A percentile compares a stretch with the other conserved stretches of the same genome.
These are phyloP conservation scores for Characodon lateralis DNA, from an alignment of 2,797 vertebrate genomes.

Conservation along the genomic window DNA sequence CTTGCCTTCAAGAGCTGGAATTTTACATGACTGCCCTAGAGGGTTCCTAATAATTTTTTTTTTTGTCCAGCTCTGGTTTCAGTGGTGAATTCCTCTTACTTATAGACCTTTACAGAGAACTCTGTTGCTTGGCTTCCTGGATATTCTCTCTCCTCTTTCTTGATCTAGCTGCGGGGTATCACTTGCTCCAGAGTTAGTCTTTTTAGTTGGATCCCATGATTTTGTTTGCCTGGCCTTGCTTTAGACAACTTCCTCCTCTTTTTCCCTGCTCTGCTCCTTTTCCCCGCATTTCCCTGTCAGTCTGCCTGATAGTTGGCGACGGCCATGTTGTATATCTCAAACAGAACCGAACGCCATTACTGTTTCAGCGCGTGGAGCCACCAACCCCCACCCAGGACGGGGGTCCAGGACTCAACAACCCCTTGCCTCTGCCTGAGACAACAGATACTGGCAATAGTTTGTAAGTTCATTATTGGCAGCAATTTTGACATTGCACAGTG, in stretches of 20 bases:
- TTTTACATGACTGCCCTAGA: neutral
- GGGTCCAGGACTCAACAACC: slow-evolving; percentile 80
- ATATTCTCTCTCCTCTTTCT: slow-evolving; percentile 49
- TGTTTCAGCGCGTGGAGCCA: slow-evolving; percentile 97
- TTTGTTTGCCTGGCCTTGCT: slow-evolving; percentile 48
- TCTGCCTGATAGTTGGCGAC: slow-evolving; percentile 83
- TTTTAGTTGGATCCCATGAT: slow-evolving; percentile 45
- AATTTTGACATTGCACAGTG: neutral
- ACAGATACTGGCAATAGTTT: slow-evolving; percentile 79
- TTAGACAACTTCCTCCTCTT: slow-evolving; percentile 38
- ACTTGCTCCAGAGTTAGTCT: slow-evolving; percentile 25
- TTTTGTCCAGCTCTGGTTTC: slow-evolving; percentile 3
- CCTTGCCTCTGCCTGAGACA: slow-evolving; percentile 78
- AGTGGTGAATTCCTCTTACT: slow-evolving; percentile 16
- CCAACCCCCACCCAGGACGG: slow-evolving; percentile 89
- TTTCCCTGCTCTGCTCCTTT: slow-evolving; percentile 61
- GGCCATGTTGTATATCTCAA: slow-evolving; percentile 87
- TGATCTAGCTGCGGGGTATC: slow-evolving; percentile 52
- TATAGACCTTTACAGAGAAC: slow-evolving; percentile 19
- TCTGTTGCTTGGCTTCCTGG: slow-evolving; percentile 47
- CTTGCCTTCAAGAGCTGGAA: neutral
- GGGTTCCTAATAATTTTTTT: slow-evolving; percentile 10
- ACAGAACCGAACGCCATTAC: slow-evolving; percentile 96
- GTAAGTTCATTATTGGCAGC: slow-evolving; percentile 79
- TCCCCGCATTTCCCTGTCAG: slow-evolving; percentile 78